Evolutionary conservation across 2,797 vertebrate genomes (phyloP).

Genomic region (Chaenodraco wilsoni): DNA sequence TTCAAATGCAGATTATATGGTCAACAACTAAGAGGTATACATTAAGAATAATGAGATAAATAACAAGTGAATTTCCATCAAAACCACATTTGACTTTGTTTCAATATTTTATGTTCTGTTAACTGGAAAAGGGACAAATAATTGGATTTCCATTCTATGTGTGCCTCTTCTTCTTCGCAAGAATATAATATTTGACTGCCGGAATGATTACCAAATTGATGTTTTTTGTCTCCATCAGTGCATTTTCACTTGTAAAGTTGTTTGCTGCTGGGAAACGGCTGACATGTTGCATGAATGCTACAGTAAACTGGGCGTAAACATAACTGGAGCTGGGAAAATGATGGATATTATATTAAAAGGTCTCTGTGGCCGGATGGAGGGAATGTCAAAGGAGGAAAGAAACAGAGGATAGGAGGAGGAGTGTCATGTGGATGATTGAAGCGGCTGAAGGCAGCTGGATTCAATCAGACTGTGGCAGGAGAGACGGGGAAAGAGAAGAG

Average conservation of each 20-base stretch:
- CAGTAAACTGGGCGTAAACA: constrained; percentile 16
- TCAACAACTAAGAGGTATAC: constrained; percentile 1
- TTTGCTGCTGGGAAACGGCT: constrained; percentile 1
- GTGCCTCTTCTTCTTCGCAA: neutral
- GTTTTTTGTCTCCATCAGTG: constrained; percentile 3
- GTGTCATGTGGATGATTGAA: constrained; percentile 73
- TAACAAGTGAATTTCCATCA: neutral
- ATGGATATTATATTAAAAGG: constrained; percentile 51
- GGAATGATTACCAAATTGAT: neutral
- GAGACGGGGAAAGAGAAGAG: constrained; percentile 56
- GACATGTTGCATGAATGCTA: constrained; percentile 1
- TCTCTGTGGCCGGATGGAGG: constrained; percentile 45
- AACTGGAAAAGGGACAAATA: neutral
- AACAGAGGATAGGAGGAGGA: constrained; percentile 49
- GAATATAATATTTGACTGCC: constrained; percentile 7
- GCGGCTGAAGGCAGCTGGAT: constrained; percentile 75
- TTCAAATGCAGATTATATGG: constrained; percentile 12
- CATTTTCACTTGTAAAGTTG: constrained; percentile 11
- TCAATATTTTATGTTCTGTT: neutral
- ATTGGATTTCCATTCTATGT: neutral
- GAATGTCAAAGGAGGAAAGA: constrained; percentile 39
- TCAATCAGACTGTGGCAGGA: constrained; percentile 72
- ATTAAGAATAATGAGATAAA: constrained; percentile 16
- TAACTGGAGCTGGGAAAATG: constrained; percentile 12
- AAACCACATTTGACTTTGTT: neutral